phyloP scores from a whole-genome alignment of 2,113 vertebrate genomes.

The Notarius quadriscutis region DNA sequence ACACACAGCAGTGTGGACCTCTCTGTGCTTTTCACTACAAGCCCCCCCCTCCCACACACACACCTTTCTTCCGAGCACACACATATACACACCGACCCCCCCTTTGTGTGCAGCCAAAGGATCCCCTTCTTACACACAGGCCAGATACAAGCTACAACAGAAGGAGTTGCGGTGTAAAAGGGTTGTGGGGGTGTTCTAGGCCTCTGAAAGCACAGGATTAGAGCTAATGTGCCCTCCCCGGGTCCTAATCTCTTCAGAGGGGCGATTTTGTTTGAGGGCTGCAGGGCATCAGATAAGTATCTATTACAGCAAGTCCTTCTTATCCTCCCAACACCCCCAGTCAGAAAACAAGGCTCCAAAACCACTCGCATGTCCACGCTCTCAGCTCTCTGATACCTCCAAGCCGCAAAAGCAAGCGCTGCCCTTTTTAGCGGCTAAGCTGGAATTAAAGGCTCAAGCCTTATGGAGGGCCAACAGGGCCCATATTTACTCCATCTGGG shows the following conservation, averaged over 20 bases:
- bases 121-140: slow-evolving; percentile 69
- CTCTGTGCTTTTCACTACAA: slow-evolving; percentile 76
- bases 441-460: slow-evolving; percentile 78
- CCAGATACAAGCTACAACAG: slow-evolving; percentile 68
- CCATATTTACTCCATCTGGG: slow-evolving; percentile 83
- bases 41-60: slow-evolving; percentile 51
- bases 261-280: slow-evolving; percentile 80
- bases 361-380: slow-evolving; percentile 71
- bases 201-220: slow-evolving; percentile 82
- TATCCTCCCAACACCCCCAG: slow-evolving; percentile 68
- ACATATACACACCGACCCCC: slow-evolving; percentile 58
- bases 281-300: slow-evolving; percentile 81
- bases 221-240: slow-evolving; percentile 83
- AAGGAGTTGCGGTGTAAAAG: slow-evolving; percentile 71
- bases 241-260: slow-evolving; percentile 84
- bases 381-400: slow-evolving; percentile 72
- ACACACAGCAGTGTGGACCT: slow-evolving; percentile 78
- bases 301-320: slow-evolving; percentile 82
- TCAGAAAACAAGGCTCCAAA: slow-evolving; percentile 76
- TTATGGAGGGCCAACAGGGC: slow-evolving; percentile 67
- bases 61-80: slow-evolving; percentile 42
- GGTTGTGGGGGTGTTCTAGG: slow-evolving; percentile 57
- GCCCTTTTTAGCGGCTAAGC: slow-evolving; percentile 76
- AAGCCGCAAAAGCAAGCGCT: slow-evolving; percentile 74
- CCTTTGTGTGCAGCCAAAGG: slow-evolving; percentile 70